These are phyloP conservation scores for Corticium candelabrum DNA, from an alignment of 37 sponge, comb jelly and placozoan genomes.

Conservation along the genomic window DNA sequence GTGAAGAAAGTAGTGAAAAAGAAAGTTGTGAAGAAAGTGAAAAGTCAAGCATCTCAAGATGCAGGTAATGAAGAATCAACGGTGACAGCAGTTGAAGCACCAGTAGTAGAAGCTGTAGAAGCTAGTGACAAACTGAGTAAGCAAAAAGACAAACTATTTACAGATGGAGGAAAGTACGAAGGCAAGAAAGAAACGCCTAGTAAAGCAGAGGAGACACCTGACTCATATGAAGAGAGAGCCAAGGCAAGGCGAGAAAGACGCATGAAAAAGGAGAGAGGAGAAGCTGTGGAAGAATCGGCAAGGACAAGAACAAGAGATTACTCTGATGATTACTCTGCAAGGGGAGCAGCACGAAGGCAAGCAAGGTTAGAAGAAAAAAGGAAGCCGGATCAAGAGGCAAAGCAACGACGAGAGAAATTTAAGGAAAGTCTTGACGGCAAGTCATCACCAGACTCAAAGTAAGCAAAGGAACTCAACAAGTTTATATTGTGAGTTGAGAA, in stretches of 20 bases:
- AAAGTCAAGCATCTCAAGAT: background rate
- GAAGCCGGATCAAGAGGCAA: background rate
- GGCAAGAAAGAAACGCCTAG: background rate
- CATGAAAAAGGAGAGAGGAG: no score
- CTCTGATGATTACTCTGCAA: background rate
- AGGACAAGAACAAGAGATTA: background rate
- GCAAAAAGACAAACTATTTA: background rate
- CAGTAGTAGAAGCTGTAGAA: background rate
- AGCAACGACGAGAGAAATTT: background rate
- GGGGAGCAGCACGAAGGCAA: background rate
- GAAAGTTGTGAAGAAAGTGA: background rate
- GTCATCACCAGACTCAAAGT: background rate
- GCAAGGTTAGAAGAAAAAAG: background rate
- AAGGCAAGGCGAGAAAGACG: no score
- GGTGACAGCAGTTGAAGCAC: background rate
- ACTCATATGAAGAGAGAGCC: no score
- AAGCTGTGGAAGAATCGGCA: background rate
- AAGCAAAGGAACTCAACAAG: background rate
- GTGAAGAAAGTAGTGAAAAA: background rate
- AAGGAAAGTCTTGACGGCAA: background rate
- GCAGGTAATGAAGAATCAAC: background rate
- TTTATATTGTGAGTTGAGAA: background rate
- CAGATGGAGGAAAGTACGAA: background rate
- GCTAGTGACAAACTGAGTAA: no score
- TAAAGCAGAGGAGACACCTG: background rate